Evolutionary conservation across 2,797 vertebrate genomes (phyloP).

Genomic region (Eulemur mongoz): DNA sequence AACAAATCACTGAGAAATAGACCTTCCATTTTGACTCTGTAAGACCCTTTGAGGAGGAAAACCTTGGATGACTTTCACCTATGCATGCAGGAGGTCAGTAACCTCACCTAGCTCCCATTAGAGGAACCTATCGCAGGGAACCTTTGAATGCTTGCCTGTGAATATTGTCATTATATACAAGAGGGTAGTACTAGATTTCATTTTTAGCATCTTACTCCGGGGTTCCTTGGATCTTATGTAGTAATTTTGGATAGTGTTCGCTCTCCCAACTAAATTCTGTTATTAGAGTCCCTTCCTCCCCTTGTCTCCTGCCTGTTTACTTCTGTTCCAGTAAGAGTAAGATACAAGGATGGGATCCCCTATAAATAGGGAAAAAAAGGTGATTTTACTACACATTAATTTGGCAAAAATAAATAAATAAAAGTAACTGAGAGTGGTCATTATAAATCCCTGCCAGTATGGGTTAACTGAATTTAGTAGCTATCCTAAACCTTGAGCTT

Average conservation of each 20-base stretch:
- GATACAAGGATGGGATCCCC: background rate
- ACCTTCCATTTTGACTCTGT: background rate
- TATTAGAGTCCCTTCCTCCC: background rate
- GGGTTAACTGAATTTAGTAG: background rate
- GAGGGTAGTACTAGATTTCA: background rate
- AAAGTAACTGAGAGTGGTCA: background rate
- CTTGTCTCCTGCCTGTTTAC: background rate
- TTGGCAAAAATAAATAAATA: slow-evolving; percentile 15
- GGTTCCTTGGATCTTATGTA: background rate
- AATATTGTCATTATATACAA: background rate
- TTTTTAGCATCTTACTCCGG: background rate
- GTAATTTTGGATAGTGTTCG: background rate
- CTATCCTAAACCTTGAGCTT: background rate
- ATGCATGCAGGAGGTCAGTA: rapidly evolving
- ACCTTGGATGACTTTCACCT: background rate
- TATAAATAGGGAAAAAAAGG: background rate
- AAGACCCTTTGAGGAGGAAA: background rate
- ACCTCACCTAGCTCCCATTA: background rate
- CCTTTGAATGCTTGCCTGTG: background rate
- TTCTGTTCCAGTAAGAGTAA: background rate
- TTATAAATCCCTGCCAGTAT: background rate
- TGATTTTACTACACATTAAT: background rate
- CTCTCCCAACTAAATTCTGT: background rate
- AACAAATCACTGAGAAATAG: background rate
- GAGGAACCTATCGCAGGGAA: rapidly evolving